Evolutionary conservation across 2,888 invertebrate genomes (phyloP), one percentile per base, ranked within the genome.

Genomic region (Drosophila mimica): DNA sequence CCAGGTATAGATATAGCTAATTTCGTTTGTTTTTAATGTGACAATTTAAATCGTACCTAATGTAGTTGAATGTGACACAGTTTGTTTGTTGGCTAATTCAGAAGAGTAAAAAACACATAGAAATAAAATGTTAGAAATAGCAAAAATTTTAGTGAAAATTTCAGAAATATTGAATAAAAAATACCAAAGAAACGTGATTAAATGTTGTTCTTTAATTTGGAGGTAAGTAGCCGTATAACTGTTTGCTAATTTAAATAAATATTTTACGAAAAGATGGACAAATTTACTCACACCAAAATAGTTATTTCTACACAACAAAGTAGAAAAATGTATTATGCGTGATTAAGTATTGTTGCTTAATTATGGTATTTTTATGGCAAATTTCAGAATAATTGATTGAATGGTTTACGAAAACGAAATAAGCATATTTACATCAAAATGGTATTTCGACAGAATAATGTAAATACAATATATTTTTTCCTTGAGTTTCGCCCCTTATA

Each of bases 161-260:
- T 79, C 81, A 52, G 75, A 87, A 89, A 76, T 68, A 88, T 88
- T 90, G 77, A 84, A 84, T 88, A 89, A 84, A 82, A 89, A 83
- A 83, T 90, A 86, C 90, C 90, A 85, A 85, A 85, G 89, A 85
- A 90, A 70, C 54, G 7, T 40, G 31, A 38, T 0, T 0, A 5
- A 6, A 8, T 25, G 9, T 40, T 49, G 33, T 51, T 63, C n/a
- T 15, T 25, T 7, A 57, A 3, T 11, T 43, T 43, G 28, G 8
- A 25, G 59, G 64, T 65, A 59, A 65, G 59, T 58, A 25, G 8
- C 15, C 31, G 17, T 4, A 3, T 56, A 15, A 56, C 17, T 13
- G 54, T 11, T 17, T 17, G 2, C 30, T 3, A 3, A 25, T 25
- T 53, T 9, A 31, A 7, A 9, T 4, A 1, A 49, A 15, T 1